Evolutionary conservation across 2,797 vertebrate species (phyloP).

Genomic region (Cheirogaleus major): DNA sequence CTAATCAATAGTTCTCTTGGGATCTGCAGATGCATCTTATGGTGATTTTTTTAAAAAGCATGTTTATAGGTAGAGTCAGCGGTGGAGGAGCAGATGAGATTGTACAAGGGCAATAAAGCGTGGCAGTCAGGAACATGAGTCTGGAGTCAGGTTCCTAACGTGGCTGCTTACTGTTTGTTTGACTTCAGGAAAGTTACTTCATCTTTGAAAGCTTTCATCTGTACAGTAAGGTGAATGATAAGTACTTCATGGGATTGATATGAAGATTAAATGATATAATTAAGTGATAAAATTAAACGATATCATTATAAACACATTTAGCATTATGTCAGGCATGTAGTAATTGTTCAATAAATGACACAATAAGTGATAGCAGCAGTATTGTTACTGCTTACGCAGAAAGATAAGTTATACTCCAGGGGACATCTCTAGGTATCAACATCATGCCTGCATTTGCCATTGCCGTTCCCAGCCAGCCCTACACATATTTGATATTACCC

Average conservation of each 20-base stretch:
- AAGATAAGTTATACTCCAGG: neutral
- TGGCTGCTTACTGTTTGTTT: neutral
- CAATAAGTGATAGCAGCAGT: neutral
- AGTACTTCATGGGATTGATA: neutral
- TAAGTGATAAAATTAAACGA: neutral
- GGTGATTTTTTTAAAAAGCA: neutral
- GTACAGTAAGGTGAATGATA: neutral
- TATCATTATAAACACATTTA: constrained; percentile 42
- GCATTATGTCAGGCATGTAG: neutral
- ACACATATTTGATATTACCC: rapidly evolving
- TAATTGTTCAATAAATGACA: neutral
- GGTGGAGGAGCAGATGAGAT: neutral
- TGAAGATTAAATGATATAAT: constrained; percentile 12
- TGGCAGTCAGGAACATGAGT: neutral
- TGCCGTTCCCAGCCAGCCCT: neutral
- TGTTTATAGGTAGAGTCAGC: neutral
- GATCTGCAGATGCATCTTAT: neutral
- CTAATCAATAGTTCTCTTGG: constrained; percentile 7
- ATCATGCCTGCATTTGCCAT: too few species aligned
- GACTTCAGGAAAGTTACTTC: neutral
- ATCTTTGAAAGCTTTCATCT: constrained; percentile 15
- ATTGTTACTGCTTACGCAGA: neutral
- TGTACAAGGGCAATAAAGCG: neutral
- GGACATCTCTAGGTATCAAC: too few species aligned
- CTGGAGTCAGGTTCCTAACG: neutral